Conservation (phyloP, 2,888 invertebrate genomes). For the Cremastinae sp. region DNA sequence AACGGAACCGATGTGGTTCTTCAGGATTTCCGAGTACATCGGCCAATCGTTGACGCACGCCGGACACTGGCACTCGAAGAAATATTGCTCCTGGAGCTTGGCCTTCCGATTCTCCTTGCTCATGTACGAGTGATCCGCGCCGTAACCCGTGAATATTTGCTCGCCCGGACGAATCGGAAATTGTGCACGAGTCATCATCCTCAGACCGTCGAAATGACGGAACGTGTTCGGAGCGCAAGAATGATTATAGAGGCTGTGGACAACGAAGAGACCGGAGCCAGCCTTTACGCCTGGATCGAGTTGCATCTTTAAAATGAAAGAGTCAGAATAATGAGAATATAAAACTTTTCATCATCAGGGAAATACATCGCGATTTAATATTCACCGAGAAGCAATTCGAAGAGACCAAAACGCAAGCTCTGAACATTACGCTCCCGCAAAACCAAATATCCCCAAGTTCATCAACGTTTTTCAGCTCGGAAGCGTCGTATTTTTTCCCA, state of each 20-base stretch:
- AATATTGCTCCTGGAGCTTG: slow-evolving; percentile 76
- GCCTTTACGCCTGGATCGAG: slow-evolving; percentile 75
- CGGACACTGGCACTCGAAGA: slow-evolving; percentile 75
- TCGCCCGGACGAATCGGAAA: slow-evolving; percentile 75
- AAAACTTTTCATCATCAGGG: background rate
- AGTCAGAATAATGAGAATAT: background rate
- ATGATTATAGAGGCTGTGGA: slow-evolving; percentile 77
- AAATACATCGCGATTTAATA: background rate
- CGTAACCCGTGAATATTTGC: slow-evolving; percentile 77
- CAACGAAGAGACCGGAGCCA: slow-evolving; percentile 76
- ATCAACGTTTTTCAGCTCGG: slow-evolving; percentile 68
- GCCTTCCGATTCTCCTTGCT: slow-evolving; percentile 68
- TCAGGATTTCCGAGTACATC: slow-evolving; percentile 72
- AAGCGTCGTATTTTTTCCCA: slow-evolving; percentile 70
- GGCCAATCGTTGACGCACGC: slow-evolving; percentile 76
- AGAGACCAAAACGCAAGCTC: slow-evolving; percentile 76
- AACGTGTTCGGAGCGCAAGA: slow-evolving; percentile 78
- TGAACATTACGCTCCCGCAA: slow-evolving; percentile 75
- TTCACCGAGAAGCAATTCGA: slow-evolving; percentile 78
- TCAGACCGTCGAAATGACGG: slow-evolving; percentile 76
- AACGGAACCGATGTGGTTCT: slow-evolving; percentile 74
- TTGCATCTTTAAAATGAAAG: slow-evolving; percentile 73
- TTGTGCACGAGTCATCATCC: slow-evolving; percentile 76
- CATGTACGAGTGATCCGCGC: slow-evolving; percentile 76
- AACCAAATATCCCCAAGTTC: slow-evolving; percentile 70